phyloP scores from a whole-genome alignment of 2,113 vertebrate genomes.

The Dromaius novaehollandiae region DNA sequence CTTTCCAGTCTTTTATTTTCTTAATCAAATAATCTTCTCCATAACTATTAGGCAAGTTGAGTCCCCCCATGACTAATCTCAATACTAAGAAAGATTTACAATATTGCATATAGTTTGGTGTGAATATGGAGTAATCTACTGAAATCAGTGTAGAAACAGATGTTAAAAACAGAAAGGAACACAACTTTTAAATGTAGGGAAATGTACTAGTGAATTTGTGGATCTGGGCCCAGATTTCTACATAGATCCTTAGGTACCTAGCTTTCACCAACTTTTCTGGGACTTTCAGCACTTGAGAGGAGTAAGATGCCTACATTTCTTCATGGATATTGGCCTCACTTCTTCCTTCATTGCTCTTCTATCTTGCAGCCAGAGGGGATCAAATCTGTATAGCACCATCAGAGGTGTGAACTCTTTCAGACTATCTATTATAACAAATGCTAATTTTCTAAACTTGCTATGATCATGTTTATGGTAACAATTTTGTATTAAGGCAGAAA shows the following conservation, averaged over 20 bases:
- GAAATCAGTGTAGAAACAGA: neutral
- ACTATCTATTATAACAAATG: neutral
- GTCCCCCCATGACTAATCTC: neutral
- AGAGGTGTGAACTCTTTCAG: neutral
- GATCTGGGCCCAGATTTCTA: neutral
- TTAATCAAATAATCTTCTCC: neutral
- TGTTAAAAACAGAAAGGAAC: neutral
- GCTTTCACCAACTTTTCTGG: neutral
- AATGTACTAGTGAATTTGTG: neutral
- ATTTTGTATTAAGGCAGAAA: neutral
- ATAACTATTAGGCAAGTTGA: neutral
- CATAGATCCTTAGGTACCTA: accelerated
- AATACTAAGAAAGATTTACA: neutral
- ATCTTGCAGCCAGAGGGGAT: neutral
- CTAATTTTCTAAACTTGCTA: neutral
- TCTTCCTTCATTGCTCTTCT: neutral
- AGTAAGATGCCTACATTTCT: neutral
- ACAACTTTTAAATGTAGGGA: neutral
- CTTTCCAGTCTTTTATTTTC: neutral
- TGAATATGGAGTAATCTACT: neutral
- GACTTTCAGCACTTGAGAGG: accelerated
- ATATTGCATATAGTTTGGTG: neutral
- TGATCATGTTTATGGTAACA: neutral
- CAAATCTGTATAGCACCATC: neutral
- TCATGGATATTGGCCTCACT: neutral